Percentiles rank a stretch among this genome's conserved stretches.
phyloP scores from a whole-genome alignment of 2,797 vertebrate genomes.

The Setipinna tenuifilis region DNA sequence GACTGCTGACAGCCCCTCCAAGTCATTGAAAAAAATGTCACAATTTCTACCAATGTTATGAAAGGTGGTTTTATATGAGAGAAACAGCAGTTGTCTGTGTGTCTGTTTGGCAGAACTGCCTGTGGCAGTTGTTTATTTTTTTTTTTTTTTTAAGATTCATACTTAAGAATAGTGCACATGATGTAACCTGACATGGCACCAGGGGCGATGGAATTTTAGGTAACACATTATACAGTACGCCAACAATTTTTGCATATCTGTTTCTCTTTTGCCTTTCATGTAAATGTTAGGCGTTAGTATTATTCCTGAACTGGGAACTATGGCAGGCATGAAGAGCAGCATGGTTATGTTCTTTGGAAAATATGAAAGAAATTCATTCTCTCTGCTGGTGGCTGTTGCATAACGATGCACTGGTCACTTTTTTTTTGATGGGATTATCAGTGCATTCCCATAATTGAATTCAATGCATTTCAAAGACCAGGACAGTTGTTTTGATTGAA shows the following conservation, averaged over 20 bases:
- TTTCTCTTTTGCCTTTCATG: not conserved
- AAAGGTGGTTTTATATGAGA: not conserved
- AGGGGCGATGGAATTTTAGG: not conserved
- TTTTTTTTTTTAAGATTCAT: not conserved
- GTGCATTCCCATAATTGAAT: constrained; percentile 40
- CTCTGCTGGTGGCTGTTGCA: not conserved
- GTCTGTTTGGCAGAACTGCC: not conserved
- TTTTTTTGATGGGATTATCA: constrained; percentile 33
- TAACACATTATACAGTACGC: not conserved
- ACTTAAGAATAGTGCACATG: not conserved
- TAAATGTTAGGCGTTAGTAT: not conserved
- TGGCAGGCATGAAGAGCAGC: no score
- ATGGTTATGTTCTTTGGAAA: no score
- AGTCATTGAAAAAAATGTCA: not conserved
- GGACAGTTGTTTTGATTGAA: constrained; percentile 28
- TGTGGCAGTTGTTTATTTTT: not conserved
- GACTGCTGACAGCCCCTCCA: not conserved
- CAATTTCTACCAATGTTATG: not conserved
- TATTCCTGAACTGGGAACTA: not conserved
- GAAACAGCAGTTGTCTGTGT: not conserved
- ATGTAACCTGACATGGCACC: not conserved
- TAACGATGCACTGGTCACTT: not conserved
- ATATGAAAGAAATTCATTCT: not conserved
- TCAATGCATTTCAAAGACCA: constrained; percentile 42
- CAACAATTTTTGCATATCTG: not conserved